These are phyloP conservation scores for Chymomyza costata DNA, from an alignment of 1,140 invertebrate species.

Conservation along the genomic window DNA sequence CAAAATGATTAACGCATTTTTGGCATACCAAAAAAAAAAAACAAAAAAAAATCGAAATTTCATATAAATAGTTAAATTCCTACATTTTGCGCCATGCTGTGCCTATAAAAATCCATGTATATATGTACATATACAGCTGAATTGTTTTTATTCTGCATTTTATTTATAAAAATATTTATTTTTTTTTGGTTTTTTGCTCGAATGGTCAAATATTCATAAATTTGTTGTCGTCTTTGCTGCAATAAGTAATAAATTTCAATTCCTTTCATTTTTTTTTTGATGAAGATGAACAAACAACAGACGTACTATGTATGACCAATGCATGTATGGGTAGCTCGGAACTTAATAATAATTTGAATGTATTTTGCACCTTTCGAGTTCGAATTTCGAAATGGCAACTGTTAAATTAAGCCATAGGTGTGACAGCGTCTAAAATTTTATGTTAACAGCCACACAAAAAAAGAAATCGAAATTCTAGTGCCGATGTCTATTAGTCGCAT, in stretches of 20 bases:
- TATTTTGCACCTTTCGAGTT: constrained; percentile 63
- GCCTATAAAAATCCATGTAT: background rate
- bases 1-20: constrained; percentile 60
- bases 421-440: constrained; percentile 22
- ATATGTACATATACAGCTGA: constrained; percentile 17
- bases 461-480: background rate
- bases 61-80: no score
- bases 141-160: constrained; percentile 38
- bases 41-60: constrained; percentile 8
- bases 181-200: constrained; percentile 25
- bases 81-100: no score
- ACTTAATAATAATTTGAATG: constrained; percentile 25
- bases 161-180: constrained; percentile 67
- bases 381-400: constrained; percentile 66
- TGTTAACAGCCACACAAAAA: constrained; percentile 23
- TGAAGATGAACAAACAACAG: no score
- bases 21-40: constrained; percentile 45
- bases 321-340: no score
- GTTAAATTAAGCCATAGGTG: no score
- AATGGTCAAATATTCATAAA: constrained; percentile 67
- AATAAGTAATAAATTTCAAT: constrained; percentile 67
- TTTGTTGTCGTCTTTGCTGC: constrained; percentile 55
- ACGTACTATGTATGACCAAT: no score
- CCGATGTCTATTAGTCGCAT: constrained; percentile 4
- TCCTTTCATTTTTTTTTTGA: constrained; percentile 20